Percentiles rank a stretch among this genome's conserved stretches.
phyloP scores from a whole-genome alignment of 2,888 invertebrate species.

The Rhorus exstirpatorius region DNA sequence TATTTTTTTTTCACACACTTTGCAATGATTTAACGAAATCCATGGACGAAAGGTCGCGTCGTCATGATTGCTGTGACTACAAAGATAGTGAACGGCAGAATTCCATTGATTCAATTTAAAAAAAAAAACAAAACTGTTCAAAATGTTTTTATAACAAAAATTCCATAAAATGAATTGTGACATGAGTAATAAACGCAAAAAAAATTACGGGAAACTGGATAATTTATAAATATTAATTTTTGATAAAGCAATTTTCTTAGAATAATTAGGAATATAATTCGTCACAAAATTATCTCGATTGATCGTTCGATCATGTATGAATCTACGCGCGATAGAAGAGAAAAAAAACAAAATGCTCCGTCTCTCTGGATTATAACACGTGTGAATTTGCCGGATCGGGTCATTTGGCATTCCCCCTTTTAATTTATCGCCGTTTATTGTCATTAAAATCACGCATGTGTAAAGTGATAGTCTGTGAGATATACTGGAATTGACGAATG shows the following conservation, averaged over 20 bases:
- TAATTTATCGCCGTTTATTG: slow-evolving; percentile 33
- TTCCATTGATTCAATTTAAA: too few relatives aligned
- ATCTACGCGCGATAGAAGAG: not conserved
- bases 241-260: too few relatives aligned
- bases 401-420: not conserved
- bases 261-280: too few relatives aligned
- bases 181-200: too few relatives aligned
- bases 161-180: too few relatives aligned
- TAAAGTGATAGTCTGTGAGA: slow-evolving; percentile 17
- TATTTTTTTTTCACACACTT: not conserved
- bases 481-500: slow-evolving; percentile 8
- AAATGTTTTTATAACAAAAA: too few relatives aligned
- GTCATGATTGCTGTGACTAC: too few relatives aligned
- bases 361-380: not conserved
- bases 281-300: not conserved
- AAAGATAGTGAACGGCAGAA: too few relatives aligned
- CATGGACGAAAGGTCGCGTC: too few relatives aligned
- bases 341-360: not conserved
- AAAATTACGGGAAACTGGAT: too few relatives aligned
- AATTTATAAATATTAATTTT: too few relatives aligned
- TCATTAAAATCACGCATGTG: slow-evolving; percentile 33
- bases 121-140: too few relatives aligned
- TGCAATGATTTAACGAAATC: not conserved
- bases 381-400: not conserved
- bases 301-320: not conserved